Conservation (phyloP, 2,888 invertebrate species). For the Pyrocoelia pectoralis region DNA sequence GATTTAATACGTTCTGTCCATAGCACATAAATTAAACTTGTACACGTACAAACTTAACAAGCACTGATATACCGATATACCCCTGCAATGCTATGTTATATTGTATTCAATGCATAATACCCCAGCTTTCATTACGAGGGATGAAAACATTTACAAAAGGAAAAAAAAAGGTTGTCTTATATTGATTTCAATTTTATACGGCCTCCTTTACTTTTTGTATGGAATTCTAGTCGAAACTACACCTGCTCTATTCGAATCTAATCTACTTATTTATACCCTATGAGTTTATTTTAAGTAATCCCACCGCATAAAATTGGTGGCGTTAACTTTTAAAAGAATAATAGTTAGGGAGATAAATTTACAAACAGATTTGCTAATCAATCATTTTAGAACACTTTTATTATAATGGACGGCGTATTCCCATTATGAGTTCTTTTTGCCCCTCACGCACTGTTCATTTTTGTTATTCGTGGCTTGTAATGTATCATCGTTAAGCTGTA, state of each 20-base stretch:
- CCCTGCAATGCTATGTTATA: too few relatives aligned
- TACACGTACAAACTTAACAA: too few relatives aligned
- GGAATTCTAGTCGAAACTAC: constrained; percentile 8
- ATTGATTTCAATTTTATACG: constrained; percentile 21
- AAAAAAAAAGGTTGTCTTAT: constrained; percentile 17
- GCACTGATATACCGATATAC: too few relatives aligned
- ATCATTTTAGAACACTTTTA: constrained; percentile 19
- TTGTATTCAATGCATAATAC: too few relatives aligned
- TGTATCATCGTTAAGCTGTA: constrained; percentile 20
- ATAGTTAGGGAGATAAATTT: constrained; percentile 13
- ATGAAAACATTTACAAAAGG: too few relatives aligned
- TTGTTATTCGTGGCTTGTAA: constrained; percentile 1
- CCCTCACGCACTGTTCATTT: constrained; percentile 4
- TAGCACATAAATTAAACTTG: too few relatives aligned
- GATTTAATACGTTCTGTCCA: too few relatives aligned
- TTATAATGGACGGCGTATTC: constrained; percentile 15
- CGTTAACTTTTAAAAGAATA: constrained; percentile 2
- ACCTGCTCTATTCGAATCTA: constrained; percentile 18
- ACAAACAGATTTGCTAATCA: constrained; percentile 24
- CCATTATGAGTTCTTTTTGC: constrained; percentile 15
- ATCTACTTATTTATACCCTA: constrained; percentile 13
- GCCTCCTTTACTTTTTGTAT: neutral
- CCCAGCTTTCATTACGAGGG: too few relatives aligned
- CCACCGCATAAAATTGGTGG: constrained; percentile 15
- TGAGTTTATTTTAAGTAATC: constrained; percentile 11